Base-by-base conservation (phyloP, 2,113 vertebrate species). In the Hystrix cristata region DNA sequence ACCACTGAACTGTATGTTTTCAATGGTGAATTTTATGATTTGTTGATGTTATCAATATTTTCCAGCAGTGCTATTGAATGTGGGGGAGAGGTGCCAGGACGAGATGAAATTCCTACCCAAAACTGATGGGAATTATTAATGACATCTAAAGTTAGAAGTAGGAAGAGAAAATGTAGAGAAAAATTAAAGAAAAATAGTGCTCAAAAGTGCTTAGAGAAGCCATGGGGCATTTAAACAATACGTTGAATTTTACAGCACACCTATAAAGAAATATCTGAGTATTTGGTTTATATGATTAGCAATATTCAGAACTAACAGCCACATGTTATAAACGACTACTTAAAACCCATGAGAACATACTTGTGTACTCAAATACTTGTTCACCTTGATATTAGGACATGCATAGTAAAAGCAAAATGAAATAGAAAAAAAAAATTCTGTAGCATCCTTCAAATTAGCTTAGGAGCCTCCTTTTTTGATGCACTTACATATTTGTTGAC, bases 81-180 rank as follows among this genome's bases (percentile, higher is more conserved):
- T 86, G 23, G 4, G 3, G 1, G 2, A 15, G 11, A 5, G n/a
- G 18, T 21, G 48, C n/a, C n/a, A 38, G n/a, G 18, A 48, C 31
- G 19, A 11, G 3, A 4, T 69, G 67, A 80, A 78, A 62, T 74
- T 59, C 23, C 19, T 29, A 25, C 31, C 2, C 53, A 10, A 81
- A 86, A 86, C 43, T 95, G 48, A 87, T 19, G 81, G 6, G 78
- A 80, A 90, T 51, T 79, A 46, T 90, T 65, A 25, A 23, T 82
- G 43, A 5, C 43, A 31, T 88, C 3, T 6, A 4, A 57, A 62
- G 62, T 64, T 87, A 78, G 6, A 82, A 0, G 5, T 65, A 88
- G 46, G 11, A 85, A 43, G 7, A 53, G 5, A 62, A 15, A 85
- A 65, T 27, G 3, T 16, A 60, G 29, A 6, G 7, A 95, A 69